Base-by-base conservation (phyloP, 2,113 vertebrate species). In the Aptenodytes patagonicus region DNA sequence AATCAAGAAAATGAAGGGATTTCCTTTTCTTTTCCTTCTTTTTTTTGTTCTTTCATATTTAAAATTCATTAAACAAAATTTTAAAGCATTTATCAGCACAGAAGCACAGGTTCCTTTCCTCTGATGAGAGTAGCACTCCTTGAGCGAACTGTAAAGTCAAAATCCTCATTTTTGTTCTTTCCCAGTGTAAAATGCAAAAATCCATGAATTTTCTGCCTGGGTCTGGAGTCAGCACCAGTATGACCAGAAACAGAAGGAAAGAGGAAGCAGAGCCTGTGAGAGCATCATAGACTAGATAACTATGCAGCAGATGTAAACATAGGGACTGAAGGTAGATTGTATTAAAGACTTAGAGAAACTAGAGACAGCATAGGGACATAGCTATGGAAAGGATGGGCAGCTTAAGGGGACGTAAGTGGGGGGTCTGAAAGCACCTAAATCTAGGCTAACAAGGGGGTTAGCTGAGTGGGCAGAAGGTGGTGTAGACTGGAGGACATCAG, bases 341-440 rank as follows among this genome's bases (percentile, higher is more conserved):
- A 47, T 32, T 71, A 34, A 76, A 61, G 20, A 62, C 34, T 28
- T 31, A 42, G 26, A 36, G 62, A 76, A 71, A 76, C 2, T 19
- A 38, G 13, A 47, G 17, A 11, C 2, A 52, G 12, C 4, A 3
- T 25, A 68, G 15, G 8, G 9, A 55, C 9, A 25, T 49, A 77
- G 13, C 20, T 51, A 17, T 22, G 49, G 36, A 58, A 12, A 2
- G 28, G 2, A 64, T 36, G 2, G 18, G 3, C 10, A 85, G 24
- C 7, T 73, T 69, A 46, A 78, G 2, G 4, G 8, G 3, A 4
- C 2, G 0, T 34, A 49, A 52, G 6, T 17, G 11, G 10, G 19
- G 5, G 3, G 5, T 64, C 26, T 52, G 11, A 49, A 7, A 62
- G 6, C 22, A n/a, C 19, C 4, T n/a, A 69, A 69, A 49, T 15